A percentile compares a stretch with the other conserved stretches of the same genome.
Evolutionary conservation across 2,888 invertebrate genomes (phyloP).

Genomic region (Nudaria mundana): DNA sequence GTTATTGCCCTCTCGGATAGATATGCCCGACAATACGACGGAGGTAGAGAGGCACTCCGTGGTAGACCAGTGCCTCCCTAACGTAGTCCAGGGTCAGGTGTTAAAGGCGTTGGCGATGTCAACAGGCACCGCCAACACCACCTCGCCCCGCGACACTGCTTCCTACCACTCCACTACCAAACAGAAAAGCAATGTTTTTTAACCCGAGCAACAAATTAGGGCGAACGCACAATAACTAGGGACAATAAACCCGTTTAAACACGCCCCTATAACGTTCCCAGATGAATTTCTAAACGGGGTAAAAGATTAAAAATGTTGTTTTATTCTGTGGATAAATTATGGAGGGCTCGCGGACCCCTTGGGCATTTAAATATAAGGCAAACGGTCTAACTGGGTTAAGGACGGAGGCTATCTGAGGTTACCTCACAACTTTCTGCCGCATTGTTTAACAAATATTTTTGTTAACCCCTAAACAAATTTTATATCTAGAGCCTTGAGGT

Average conservation of each 20-base stretch:
- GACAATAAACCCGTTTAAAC: constrained; percentile 11
- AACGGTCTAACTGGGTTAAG: constrained; percentile 33
- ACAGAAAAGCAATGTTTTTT: too few species aligned
- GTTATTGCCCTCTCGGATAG: too few species aligned
- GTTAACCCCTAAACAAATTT: constrained; percentile 8
- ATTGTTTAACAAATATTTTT: constrained; percentile 22
- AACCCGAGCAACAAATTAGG: constrained; percentile 5
- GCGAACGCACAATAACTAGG: constrained; percentile 8
- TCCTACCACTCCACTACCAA: too few species aligned
- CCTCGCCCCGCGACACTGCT: too few species aligned
- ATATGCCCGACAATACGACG: too few species aligned
- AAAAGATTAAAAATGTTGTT: constrained; percentile 29
- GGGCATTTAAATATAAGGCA: constrained; percentile 18
- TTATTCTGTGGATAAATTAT: constrained; percentile 27
- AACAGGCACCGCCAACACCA: too few species aligned
- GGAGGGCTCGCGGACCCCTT: constrained; percentile 20
- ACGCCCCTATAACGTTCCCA: constrained; percentile 20
- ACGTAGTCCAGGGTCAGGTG: too few species aligned
- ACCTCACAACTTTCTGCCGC: constrained; percentile 27
- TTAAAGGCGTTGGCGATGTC: too few species aligned
- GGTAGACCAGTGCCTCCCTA: too few species aligned
- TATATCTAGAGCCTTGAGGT: not conserved
- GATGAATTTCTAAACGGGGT: constrained; percentile 17
- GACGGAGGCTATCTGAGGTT: constrained; percentile 28
- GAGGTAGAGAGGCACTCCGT: too few species aligned